phyloP scores from a whole-genome alignment of 2,797 vertebrate genomes.

The Muraenolepis orangiensis region DNA sequence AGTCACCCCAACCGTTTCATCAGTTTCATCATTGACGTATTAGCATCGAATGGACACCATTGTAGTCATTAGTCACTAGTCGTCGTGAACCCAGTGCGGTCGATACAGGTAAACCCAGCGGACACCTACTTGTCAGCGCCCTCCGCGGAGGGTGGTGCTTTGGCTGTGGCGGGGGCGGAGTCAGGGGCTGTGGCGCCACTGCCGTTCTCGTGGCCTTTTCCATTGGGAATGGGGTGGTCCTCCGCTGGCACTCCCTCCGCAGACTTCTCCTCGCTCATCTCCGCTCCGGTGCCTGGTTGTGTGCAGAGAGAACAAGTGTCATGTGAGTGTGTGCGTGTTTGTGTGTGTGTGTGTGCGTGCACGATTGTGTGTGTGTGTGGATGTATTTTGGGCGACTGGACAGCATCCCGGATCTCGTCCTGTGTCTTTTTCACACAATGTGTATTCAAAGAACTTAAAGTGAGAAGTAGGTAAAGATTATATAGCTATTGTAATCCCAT shows the following conservation, averaged over 20 bases:
- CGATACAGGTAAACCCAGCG: too few species aligned
- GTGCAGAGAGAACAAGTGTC: neutral
- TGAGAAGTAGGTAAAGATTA: neutral
- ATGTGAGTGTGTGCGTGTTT: slow-evolving; percentile 6
- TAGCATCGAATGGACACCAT: too few species aligned
- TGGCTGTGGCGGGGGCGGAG: slow-evolving; percentile 23
- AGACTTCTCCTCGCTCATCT: slow-evolving; percentile 68
- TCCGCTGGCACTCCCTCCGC: slow-evolving; percentile 73
- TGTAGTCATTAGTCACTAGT: too few species aligned
- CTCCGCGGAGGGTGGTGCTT: slow-evolving; percentile 49
- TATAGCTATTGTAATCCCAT: neutral
- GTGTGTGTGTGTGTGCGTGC: neutral
- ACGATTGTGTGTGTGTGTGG: too few species aligned
- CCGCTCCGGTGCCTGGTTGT: slow-evolving; percentile 37
- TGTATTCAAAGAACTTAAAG: neutral
- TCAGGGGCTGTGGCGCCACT: slow-evolving; percentile 53
- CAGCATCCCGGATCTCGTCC: neutral
- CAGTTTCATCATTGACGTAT: too few species aligned
- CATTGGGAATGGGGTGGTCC: slow-evolving; percentile 86
- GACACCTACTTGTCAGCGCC: slow-evolving; percentile 65
- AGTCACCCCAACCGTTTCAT: too few species aligned
- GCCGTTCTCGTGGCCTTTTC: slow-evolving; percentile 77
- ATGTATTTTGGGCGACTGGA: neutral
- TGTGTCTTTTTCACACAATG: neutral
- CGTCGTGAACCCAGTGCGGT: too few species aligned